These are phyloP conservation scores for Orycteropus afer DNA, from an alignment of 2,113 vertebrate genomes.

Conservation along the genomic window DNA sequence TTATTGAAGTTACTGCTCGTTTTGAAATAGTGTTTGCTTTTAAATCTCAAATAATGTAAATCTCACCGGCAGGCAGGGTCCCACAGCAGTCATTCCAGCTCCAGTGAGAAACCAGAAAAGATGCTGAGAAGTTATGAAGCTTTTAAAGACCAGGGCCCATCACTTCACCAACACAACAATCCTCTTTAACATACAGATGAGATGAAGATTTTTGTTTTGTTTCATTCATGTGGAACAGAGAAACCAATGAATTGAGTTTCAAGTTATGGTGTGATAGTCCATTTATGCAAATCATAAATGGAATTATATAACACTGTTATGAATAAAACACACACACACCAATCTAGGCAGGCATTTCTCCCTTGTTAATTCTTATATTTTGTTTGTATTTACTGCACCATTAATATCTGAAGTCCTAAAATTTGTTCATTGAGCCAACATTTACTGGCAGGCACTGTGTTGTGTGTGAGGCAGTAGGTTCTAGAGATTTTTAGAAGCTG, in stretches of 20 bases:
- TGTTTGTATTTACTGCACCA: slow-evolving; percentile 55
- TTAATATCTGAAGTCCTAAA: slow-evolving; percentile 55
- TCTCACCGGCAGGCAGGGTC: slow-evolving; percentile 55
- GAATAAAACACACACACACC: slow-evolving; percentile 50
- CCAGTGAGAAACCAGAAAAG: slow-evolving; percentile 15
- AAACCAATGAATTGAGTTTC: neutral
- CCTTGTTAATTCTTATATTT: slow-evolving; percentile 70
- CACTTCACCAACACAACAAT: neutral
- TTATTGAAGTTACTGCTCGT: slow-evolving; percentile 70
- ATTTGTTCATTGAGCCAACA: slow-evolving; percentile 45
- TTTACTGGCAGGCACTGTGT: neutral
- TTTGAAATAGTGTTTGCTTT: slow-evolving; percentile 77
- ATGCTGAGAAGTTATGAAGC: neutral
- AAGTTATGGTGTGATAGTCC: slow-evolving; percentile 27
- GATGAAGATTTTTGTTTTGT: neutral
- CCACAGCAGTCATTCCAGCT: slow-evolving; percentile 54
- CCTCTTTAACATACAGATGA: neutral
- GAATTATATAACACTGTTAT: neutral
- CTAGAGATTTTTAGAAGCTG: neutral
- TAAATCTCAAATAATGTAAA: slow-evolving; percentile 77
- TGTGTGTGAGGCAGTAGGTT: neutral
- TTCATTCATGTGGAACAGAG: neutral
- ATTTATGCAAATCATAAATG: slow-evolving; percentile 52
- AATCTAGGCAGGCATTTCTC: slow-evolving; percentile 35
- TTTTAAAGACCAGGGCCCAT: neutral